Evolutionary conservation across 2,797 vertebrate genomes (phyloP).

Genomic region (Tympanoctomys barrerae): DNA sequence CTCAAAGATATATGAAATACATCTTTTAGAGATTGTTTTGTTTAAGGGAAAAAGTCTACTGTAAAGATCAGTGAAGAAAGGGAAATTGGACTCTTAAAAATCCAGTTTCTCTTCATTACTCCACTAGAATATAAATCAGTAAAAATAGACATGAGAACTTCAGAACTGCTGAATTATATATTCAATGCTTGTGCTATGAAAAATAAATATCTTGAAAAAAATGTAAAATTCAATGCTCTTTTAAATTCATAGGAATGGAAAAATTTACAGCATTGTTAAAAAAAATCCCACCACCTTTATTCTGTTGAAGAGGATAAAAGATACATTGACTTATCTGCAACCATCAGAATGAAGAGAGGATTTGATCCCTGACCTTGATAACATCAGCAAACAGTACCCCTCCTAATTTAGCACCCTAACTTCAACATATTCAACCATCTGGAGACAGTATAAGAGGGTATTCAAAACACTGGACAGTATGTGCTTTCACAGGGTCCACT

Average conservation of each 20-base stretch:
- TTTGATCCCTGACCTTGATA: neutral
- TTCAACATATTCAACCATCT: neutral
- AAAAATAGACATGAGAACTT: constrained; percentile 54
- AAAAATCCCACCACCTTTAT: constrained; percentile 30
- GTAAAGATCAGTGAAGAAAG: constrained; percentile 68
- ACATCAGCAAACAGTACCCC: neutral
- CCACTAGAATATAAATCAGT: constrained; percentile 66
- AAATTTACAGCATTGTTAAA: constrained; percentile 42
- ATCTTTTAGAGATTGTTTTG: constrained; percentile 68
- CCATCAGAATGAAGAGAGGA: constrained; percentile 2
- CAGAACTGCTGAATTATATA: constrained; percentile 60
- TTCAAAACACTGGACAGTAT: neutral
- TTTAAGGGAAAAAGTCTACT: constrained; percentile 58
- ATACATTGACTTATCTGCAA: neutral
- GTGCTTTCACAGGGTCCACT: neutral
- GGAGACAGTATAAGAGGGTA: neutral
- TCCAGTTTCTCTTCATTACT: constrained; percentile 62
- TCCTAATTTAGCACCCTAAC: neutral
- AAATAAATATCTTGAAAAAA: constrained; percentile 72
- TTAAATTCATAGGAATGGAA: constrained; percentile 49
- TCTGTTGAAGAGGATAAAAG: neutral
- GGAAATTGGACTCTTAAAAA: constrained; percentile 62
- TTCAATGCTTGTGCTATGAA: constrained; percentile 51
- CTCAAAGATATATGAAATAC: constrained; percentile 64
- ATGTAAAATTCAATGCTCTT: constrained; percentile 34